Conservation (phyloP, 2,797 vertebrate genomes). For the Spinus olivaceus region DNA sequence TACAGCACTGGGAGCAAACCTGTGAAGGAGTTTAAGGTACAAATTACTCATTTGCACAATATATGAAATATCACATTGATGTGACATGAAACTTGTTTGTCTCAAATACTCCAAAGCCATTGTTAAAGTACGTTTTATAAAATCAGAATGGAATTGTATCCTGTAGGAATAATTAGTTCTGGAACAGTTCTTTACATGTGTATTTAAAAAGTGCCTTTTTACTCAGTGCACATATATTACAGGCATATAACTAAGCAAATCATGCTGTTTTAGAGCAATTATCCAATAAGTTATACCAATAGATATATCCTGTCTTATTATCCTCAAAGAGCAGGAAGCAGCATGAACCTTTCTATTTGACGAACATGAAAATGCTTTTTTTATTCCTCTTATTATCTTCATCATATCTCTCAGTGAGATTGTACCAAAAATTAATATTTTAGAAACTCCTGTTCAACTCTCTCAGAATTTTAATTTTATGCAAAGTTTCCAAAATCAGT, state of each 20-base stretch:
- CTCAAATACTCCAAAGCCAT: neutral
- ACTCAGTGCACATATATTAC: fast-evolving
- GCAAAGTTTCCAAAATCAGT: neutral
- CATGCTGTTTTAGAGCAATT: neutral
- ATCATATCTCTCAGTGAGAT: neutral
- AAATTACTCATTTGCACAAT: neutral
- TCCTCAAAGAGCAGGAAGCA: neutral
- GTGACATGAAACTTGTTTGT: neutral
- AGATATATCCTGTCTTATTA: neutral
- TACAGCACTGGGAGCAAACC: neutral
- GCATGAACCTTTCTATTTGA: neutral
- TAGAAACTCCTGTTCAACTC: neutral
- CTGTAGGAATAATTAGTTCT: neutral
- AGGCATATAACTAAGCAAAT: neutral
- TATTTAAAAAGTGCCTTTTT: neutral
- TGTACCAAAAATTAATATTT: neutral
- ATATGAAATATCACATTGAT: neutral
- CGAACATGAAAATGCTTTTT: neutral
- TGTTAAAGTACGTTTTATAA: neutral
- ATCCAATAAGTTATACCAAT: neutral
- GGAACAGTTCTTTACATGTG: neutral
- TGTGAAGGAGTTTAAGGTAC: neutral
- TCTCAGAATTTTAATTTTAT: neutral
- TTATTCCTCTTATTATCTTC: neutral
- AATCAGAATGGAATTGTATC: neutral